A percentile compares a stretch with the other conserved stretches of the same genome.
These are phyloP conservation scores for Micrasema minimum DNA, from an alignment of 1,140 invertebrate species.

Conservation along the genomic window DNA sequence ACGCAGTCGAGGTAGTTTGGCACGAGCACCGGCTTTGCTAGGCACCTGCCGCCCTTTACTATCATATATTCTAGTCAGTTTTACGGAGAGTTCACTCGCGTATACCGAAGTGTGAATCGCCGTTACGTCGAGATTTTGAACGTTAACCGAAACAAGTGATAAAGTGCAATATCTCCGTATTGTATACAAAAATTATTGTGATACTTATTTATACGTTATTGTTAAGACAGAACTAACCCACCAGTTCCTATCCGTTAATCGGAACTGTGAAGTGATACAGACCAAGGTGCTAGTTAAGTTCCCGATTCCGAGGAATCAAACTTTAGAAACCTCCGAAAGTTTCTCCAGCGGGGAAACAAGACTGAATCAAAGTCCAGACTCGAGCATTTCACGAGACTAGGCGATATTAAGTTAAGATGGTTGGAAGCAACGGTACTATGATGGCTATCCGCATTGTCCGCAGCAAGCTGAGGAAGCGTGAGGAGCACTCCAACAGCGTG, in stretches of 20 bases:
- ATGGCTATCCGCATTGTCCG: constrained; percentile 87
- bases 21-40: constrained; percentile 69
- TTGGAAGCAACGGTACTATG: constrained; percentile 83
- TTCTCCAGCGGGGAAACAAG: constrained; percentile 3
- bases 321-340: constrained; percentile 19
- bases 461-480: constrained; percentile 85
- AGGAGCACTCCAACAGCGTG: constrained; percentile 76
- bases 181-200: constrained; percentile 62
- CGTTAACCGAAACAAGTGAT: constrained; percentile 58
- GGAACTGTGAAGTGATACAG: constrained; percentile 31
- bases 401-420: constrained; percentile 69
- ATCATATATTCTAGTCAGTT: constrained; percentile 67
- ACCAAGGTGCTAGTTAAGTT: constrained; percentile 39
- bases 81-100: constrained; percentile 64
- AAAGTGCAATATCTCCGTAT: constrained; percentile 62
- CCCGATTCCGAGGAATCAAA: neutral
- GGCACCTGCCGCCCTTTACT: constrained; percentile 67
- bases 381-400: neutral
- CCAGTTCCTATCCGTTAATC: constrained; percentile 34
- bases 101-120: constrained; percentile 49
- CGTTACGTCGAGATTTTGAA: constrained; percentile 28
- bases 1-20: constrained; percentile 70
- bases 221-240: constrained; percentile 24
- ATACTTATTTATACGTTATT: constrained; percentile 57
- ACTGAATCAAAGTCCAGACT: constrained; percentile 29